phyloP scores from a whole-genome alignment of 1,140 invertebrate genomes.

The Drosophila ambigua region DNA sequence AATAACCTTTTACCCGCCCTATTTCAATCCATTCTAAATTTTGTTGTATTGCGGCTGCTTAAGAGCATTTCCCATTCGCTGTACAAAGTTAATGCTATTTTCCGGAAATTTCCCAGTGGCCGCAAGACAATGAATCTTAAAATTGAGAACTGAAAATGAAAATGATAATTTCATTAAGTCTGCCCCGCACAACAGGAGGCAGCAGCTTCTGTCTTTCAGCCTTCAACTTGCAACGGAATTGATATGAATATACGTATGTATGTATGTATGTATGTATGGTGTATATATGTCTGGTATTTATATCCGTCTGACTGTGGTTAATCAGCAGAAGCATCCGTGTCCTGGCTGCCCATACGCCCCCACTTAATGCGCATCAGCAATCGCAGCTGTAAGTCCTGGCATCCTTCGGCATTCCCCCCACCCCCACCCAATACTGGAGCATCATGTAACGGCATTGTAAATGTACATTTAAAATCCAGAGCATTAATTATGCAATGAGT shows the following conservation, averaged over 20 bases:
- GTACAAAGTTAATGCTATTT: conserved; percentile 44
- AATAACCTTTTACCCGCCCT: no score
- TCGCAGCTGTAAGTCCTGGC: no score
- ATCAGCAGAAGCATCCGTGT: conserved; percentile 20
- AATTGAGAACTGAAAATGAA: conserved; percentile 39
- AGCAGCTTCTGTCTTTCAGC: conserved; percentile 22
- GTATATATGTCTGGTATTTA: conserved; percentile 10
- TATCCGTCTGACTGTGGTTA: conserved; percentile 35
- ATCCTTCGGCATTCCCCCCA: no score
- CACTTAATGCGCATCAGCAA: conserved; percentile 65
- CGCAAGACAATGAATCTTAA: conserved; percentile 49
- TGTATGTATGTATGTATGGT: neutral
- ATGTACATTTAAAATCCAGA: conserved; percentile 69
- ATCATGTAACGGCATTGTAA: conserved; percentile 56
- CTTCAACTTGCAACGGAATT: conserved; percentile 10
- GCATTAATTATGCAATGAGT: conserved; percentile 71
- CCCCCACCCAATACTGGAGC: conserved; percentile 16
- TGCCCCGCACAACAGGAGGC: neutral
- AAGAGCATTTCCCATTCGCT: neutral
- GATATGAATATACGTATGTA: conserved; percentile 1
- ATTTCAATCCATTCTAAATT: neutral
- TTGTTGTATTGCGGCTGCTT: neutral
- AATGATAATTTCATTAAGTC: conserved; percentile 76
- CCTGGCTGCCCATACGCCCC: conserved; percentile 19
- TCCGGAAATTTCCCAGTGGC: conserved; percentile 40